Evolutionary conservation across 2,888 invertebrate species (phyloP).

Genomic region (Sympetrum striolatum): DNA sequence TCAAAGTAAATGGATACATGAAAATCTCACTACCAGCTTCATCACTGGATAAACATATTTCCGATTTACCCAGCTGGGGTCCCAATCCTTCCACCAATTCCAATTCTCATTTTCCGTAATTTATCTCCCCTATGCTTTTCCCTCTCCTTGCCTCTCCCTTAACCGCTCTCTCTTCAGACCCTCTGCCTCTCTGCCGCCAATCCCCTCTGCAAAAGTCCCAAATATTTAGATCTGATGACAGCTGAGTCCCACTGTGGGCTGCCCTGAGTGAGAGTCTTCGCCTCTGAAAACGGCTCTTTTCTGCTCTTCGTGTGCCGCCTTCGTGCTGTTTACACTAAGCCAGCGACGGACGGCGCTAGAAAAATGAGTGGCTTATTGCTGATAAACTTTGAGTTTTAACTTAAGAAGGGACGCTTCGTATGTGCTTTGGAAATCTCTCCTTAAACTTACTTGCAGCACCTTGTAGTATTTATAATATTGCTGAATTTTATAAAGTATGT

Average conservation of each 20-base stretch:
- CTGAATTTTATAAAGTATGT: too few relatives aligned
- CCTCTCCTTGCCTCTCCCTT: neutral
- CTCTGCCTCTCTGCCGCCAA: neutral
- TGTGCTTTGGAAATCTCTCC: too few relatives aligned
- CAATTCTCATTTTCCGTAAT: neutral
- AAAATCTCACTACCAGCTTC: too few relatives aligned
- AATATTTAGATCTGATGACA: constrained; percentile 34
- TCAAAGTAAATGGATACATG: too few relatives aligned
- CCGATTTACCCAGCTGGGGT: too few relatives aligned
- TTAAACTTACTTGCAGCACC: too few relatives aligned
- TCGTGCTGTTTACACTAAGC: neutral
- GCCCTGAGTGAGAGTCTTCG: neutral
- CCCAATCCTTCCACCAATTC: neutral
- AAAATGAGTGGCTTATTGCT: neutral
- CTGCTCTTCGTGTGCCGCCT: neutral
- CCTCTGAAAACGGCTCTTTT: neutral
- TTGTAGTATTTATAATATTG: too few relatives aligned
- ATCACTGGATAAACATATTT: too few relatives aligned
- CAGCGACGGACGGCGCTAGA: neutral
- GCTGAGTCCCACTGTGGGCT: constrained; percentile 19
- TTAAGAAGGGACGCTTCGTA: too few relatives aligned
- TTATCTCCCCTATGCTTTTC: neutral
- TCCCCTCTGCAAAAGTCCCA: constrained; percentile 13
- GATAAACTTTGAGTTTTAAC: neutral
- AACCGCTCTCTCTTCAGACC: neutral